Conservation (phyloP, 2,113 vertebrate genomes). For the Crypturellus undulatus region DNA sequence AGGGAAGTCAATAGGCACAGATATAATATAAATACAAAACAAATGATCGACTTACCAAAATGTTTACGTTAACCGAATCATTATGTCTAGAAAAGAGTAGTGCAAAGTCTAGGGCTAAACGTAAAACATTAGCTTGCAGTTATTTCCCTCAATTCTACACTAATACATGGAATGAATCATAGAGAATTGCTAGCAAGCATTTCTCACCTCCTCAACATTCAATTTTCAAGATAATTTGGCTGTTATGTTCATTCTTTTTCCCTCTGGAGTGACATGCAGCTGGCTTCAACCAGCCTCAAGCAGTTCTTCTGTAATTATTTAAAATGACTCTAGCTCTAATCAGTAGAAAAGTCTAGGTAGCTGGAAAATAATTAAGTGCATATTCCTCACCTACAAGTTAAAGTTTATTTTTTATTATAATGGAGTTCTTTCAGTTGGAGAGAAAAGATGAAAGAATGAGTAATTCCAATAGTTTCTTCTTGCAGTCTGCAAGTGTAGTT, state of each 20-base stretch:
- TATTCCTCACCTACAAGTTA: neutral
- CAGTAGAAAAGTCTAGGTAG: neutral
- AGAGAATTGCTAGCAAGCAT: neutral
- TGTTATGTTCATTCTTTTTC: neutral
- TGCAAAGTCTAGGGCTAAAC: neutral
- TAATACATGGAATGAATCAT: neutral
- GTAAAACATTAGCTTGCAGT: neutral
- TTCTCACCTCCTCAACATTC: neutral
- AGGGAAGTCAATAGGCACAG: neutral
- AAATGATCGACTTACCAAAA: neutral
- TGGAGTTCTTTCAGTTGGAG: neutral
- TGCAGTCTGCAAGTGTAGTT: neutral
- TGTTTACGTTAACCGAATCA: neutral
- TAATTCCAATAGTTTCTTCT: neutral
- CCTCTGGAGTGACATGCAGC: neutral
- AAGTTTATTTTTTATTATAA: conserved; percentile 26
- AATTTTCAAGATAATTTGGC: neutral
- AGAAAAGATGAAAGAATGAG: neutral
- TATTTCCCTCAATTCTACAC: neutral
- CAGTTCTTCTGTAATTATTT: conserved; percentile 13
- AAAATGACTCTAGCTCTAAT: neutral
- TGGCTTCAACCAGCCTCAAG: conserved; percentile 2
- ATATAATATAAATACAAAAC: neutral
- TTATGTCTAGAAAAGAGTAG: neutral
- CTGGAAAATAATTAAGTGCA: conserved; percentile 36